phyloP scores from a whole-genome alignment of 2,113 vertebrate genomes.

The Corythornis madagascariensis region DNA sequence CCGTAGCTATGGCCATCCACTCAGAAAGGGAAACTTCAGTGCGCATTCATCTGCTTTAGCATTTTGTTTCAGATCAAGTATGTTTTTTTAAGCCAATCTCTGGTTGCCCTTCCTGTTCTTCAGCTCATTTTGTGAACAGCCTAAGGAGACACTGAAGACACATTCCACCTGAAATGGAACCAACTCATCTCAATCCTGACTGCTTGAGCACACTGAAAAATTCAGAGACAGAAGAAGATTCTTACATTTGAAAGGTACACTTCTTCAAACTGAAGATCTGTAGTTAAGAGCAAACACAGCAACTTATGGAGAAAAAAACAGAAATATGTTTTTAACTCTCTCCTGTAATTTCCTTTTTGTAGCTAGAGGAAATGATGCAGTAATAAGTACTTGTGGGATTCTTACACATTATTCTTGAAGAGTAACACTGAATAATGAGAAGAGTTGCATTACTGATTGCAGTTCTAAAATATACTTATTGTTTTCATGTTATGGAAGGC shows the following conservation, averaged over 20 bases:
- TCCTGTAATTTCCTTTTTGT: not conserved
- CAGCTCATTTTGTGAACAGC: not conserved
- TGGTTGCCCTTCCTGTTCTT: not conserved
- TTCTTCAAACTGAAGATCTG: not conserved
- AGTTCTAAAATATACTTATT: not conserved
- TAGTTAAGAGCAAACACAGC: not conserved
- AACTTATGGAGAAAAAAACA: not conserved
- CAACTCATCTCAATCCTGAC: too few species aligned
- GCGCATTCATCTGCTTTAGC: not conserved
- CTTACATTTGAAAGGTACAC: not conserved
- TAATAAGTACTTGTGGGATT: not conserved
- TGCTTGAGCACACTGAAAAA: too few species aligned
- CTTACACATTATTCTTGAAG: not conserved
- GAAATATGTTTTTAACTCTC: not conserved
- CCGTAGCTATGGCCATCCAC: not conserved
- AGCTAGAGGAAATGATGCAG: not conserved
- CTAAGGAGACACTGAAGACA: not conserved
- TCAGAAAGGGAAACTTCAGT: not conserved
- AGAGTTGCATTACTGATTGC: not conserved
- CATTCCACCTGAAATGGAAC: not conserved
- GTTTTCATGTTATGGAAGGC: not conserved
- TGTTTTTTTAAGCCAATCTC: not conserved
- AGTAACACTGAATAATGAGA: not conserved
- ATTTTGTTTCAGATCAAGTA: not conserved
- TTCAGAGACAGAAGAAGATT: not conserved